Evolutionary conservation across 2,888 invertebrate species (phyloP).

Genomic region (Monoplex corrugatus): DNA sequence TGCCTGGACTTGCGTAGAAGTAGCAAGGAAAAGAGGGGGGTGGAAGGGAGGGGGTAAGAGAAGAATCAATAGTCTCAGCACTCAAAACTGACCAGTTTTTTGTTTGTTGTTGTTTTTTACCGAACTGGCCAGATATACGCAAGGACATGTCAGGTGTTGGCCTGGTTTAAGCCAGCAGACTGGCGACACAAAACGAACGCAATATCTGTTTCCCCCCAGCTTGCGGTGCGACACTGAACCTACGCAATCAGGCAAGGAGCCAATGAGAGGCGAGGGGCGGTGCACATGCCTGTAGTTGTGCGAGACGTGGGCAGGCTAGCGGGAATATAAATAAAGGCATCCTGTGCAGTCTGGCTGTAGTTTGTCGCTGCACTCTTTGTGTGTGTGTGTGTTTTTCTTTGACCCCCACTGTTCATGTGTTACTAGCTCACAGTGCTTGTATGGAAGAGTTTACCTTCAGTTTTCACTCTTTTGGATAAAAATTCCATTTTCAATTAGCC

Average conservation of each 20-base stretch:
- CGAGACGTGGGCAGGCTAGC: slow-evolving; percentile 39
- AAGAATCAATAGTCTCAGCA: too few species aligned
- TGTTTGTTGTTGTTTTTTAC: too few species aligned
- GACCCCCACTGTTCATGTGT: background rate
- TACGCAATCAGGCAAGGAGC: slow-evolving; percentile 34
- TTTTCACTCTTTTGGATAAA: background rate
- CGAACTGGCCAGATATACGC: too few species aligned
- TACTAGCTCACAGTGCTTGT: background rate
- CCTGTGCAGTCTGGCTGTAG: background rate
- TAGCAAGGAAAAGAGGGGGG: background rate
- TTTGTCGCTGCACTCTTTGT: background rate
- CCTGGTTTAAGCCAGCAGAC: too few species aligned
- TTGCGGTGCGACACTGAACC: background rate
- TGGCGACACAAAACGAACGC: background rate
- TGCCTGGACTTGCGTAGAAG: too few species aligned
- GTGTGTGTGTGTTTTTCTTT: background rate
- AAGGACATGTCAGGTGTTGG: too few species aligned
- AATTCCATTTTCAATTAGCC: too few species aligned
- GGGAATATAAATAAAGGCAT: slow-evolving; percentile 33
- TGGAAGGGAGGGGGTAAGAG: background rate
- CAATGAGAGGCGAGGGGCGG: slow-evolving; percentile 3
- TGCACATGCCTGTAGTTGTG: background rate
- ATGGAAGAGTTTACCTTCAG: slow-evolving; percentile 25
- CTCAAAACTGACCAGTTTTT: too few species aligned
- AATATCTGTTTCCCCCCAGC: slow-evolving; percentile 19